Percentiles rank a stretch among this genome's conserved stretches.
These are phyloP conservation scores for Diaperis boleti DNA, from an alignment of 2,888 invertebrate species.

Conservation along the genomic window DNA sequence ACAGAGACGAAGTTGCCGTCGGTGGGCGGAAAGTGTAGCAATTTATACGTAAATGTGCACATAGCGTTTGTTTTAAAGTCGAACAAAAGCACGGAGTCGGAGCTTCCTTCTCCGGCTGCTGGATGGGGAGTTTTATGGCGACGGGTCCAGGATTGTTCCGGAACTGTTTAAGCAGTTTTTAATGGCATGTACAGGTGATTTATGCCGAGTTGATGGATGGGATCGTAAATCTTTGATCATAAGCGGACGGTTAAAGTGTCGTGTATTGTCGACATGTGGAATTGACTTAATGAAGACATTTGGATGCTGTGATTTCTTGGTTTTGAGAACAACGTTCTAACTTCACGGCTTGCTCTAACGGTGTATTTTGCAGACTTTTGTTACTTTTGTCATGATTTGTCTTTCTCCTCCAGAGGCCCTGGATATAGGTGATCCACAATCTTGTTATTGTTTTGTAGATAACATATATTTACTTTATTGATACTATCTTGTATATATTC, in stretches of 20 bases:
- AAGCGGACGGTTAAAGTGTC: constrained; percentile 7
- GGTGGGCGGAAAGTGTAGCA: constrained; percentile 54
- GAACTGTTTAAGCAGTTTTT: constrained; percentile 40
- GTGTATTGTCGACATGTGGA: neutral
- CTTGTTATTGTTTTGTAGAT: no score
- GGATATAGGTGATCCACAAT: no score
- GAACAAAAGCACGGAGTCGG: constrained; percentile 35
- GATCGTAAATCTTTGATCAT: constrained; percentile 8
- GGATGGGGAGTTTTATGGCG: constrained; percentile 32
- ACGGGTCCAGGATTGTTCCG: constrained; percentile 34
- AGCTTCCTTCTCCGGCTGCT: constrained; percentile 37
- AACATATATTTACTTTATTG: no score
- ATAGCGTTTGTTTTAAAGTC: constrained; percentile 48
- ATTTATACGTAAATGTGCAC: constrained; percentile 57
- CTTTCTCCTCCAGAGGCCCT: no score
- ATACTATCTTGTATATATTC: no score
- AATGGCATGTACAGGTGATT: constrained; percentile 39
- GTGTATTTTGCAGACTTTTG: no score
- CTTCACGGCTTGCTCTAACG: no score
- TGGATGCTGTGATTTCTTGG: no score
- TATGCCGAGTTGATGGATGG: constrained; percentile 20
- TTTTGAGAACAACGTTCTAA: no score
- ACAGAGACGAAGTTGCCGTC: constrained; percentile 49
- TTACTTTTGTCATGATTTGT: no score
- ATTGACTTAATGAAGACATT: neutral